These are phyloP conservation scores for Fregata magnificens DNA, from an alignment of 2,113 vertebrate species.

Conservation along the genomic window DNA sequence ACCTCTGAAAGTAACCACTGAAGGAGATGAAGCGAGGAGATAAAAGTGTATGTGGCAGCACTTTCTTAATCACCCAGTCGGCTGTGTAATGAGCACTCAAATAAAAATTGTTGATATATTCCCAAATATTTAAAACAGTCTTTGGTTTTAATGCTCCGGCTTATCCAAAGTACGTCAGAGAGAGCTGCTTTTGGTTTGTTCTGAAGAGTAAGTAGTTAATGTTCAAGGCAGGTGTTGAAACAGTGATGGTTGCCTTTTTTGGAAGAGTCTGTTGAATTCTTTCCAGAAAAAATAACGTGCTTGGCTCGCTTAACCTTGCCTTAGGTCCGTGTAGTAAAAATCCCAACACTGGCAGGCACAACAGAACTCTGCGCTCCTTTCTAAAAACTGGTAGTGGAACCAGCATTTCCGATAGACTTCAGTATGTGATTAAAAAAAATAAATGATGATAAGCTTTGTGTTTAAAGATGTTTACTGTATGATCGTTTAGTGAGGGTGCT, in stretches of 20 bases:
- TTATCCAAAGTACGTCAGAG: background rate
- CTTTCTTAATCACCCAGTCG: background rate
- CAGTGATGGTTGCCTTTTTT: constrained; percentile 70
- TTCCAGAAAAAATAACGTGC: constrained; percentile 79
- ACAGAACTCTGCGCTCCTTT: constrained; percentile 49
- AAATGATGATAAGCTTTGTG: background rate
- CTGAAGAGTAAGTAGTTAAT: constrained; percentile 69
- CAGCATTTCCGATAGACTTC: constrained; percentile 26
- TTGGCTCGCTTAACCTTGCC: constrained; percentile 72
- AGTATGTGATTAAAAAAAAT: background rate
- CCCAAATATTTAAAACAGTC: background rate
- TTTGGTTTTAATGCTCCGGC: background rate
- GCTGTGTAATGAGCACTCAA: background rate
- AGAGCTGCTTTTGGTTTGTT: background rate
- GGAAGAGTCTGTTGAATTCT: constrained; percentile 70
- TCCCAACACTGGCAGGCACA: constrained; percentile 69
- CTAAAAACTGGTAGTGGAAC: constrained; percentile 55
- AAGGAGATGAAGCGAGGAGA: background rate
- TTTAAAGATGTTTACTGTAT: background rate
- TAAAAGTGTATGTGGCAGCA: background rate
- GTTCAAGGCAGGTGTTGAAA: constrained; percentile 78
- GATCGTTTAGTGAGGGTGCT: background rate
- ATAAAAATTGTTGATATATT: background rate
- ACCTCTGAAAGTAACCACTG: background rate
- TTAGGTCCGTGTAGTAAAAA: constrained; percentile 78